Percentiles rank a stretch among this genome's conserved stretches.
Conservation (phyloP, 2,113 vertebrate species). For the Tor tambroides region DNA sequence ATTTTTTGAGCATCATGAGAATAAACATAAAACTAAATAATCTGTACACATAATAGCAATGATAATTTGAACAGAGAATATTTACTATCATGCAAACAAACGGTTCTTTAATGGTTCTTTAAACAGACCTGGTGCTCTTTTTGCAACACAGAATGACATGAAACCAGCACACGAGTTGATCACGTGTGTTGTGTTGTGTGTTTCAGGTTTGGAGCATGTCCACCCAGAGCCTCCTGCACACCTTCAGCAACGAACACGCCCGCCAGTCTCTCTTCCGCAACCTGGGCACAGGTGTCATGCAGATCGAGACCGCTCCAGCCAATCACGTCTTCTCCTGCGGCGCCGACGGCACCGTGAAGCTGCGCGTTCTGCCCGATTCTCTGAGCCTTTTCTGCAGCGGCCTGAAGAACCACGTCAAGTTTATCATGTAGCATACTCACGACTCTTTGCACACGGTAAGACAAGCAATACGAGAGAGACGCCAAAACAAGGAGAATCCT, state of each 20-base stretch:
- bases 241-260: conserved; percentile 90
- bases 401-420: conserved; percentile 88
- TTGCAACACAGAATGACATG: no score
- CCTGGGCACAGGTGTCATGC: conserved; percentile 97
- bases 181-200: conserved; percentile 1
- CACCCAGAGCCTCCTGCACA: conserved; percentile 84
- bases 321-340: conserved; percentile 98
- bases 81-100: no score
- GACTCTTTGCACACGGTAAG: conserved; percentile 55
- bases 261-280: conserved; percentile 98
- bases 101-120: no score
- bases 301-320: conserved; percentile 90
- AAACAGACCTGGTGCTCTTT: no score
- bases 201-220: conserved; percentile 91
- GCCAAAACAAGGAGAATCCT: no score
- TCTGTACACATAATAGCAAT: no score
- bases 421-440: conserved; percentile 79
- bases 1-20: no score
- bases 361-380: conserved; percentile 90
- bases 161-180: no score
- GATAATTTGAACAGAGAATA: no score
- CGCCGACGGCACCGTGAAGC: conserved; percentile 97
- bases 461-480: conserved; percentile 47
- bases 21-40: no score
- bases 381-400: conserved; percentile 77